Evolutionary conservation across 2,113 vertebrate species (phyloP).

Genomic region (Barbus barbus): DNA sequence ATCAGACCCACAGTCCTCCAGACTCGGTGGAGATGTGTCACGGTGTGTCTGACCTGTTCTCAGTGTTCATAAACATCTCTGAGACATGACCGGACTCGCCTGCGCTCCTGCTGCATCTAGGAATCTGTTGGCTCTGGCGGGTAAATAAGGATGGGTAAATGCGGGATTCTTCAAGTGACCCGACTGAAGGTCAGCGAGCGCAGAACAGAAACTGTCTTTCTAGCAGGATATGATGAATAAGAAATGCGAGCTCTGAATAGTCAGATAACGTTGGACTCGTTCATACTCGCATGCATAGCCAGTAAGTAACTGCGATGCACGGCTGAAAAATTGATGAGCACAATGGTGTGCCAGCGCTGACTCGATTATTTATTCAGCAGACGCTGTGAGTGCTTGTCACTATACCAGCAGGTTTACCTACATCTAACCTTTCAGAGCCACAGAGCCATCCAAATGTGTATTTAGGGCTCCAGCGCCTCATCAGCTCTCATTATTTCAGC

Average conservation of each 20-base stretch:
- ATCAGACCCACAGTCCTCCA: background rate
- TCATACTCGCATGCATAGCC: conserved; percentile 2
- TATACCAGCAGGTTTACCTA: conserved; percentile 62
- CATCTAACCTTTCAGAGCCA: conserved; percentile 36
- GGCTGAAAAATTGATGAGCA: conserved; percentile 74
- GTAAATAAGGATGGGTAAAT: background rate
- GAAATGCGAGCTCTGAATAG: conserved; percentile 52
- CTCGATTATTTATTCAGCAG: conserved; percentile 73
- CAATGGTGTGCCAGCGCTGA: conserved; percentile 62
- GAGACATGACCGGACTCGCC: background rate
- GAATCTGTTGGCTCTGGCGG: background rate
- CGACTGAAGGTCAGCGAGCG: conserved; percentile 41
- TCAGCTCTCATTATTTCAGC: conserved; percentile 1
- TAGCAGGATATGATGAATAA: conserved; percentile 47
- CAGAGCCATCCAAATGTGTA: background rate
- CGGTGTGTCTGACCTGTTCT: background rate
- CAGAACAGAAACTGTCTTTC: conserved; percentile 38
- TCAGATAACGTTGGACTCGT: conserved; percentile 41
- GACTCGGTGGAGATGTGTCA: background rate
- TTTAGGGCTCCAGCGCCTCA: background rate
- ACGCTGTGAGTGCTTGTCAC: conserved; percentile 63
- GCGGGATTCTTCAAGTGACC: conserved; percentile 4
- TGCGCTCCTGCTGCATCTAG: background rate
- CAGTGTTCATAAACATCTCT: background rate
- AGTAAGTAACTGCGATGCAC: conserved; percentile 59